phyloP scores from a whole-genome alignment of 2,888 invertebrate genomes.

The Latheticus oryzae region DNA sequence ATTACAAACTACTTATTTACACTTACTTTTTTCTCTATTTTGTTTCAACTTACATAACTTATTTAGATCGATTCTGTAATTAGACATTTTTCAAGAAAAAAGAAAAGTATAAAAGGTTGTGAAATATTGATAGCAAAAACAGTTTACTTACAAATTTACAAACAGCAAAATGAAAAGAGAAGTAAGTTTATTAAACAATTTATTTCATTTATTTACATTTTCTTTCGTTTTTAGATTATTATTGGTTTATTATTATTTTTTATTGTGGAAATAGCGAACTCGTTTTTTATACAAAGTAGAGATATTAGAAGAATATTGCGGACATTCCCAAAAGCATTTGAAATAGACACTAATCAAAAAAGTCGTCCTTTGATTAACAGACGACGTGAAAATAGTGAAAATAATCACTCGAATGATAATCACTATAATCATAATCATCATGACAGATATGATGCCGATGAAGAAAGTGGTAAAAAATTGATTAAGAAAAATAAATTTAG shows the following conservation, averaged over 20 bases:
- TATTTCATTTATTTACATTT: background rate
- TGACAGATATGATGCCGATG: constrained; percentile 14
- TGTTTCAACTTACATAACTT: constrained; percentile 11
- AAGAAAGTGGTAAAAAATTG: background rate
- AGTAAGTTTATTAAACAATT: constrained; percentile 6
- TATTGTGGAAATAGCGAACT: background rate
- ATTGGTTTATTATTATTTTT: constrained; percentile 8
- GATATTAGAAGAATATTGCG: constrained; percentile 24
- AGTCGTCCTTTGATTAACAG: constrained; percentile 5
- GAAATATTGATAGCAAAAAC: background rate
- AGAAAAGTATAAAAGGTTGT: constrained; percentile 15
- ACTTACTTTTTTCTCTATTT: background rate
- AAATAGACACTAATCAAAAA: constrained; percentile 2
- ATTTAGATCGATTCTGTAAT: constrained; percentile 20
- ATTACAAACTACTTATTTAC: background rate
- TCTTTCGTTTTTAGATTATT: no score
- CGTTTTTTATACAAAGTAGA: constrained; percentile 20
- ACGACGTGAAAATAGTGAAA: constrained; percentile 6
- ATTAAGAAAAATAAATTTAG: background rate
- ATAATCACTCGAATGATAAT: constrained; percentile 14
- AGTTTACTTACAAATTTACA: constrained; percentile 4
- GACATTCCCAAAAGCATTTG: constrained; percentile 12
- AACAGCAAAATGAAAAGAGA: constrained; percentile 8
- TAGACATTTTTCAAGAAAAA: constrained; percentile 4
- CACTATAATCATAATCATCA: constrained; percentile 3